A percentile compares a stretch with the other conserved stretches of the same genome.
These are phyloP conservation scores for Polypterus bichir DNA, from an alignment of 2,113 vertebrate genomes.

Conservation along the genomic window DNA sequence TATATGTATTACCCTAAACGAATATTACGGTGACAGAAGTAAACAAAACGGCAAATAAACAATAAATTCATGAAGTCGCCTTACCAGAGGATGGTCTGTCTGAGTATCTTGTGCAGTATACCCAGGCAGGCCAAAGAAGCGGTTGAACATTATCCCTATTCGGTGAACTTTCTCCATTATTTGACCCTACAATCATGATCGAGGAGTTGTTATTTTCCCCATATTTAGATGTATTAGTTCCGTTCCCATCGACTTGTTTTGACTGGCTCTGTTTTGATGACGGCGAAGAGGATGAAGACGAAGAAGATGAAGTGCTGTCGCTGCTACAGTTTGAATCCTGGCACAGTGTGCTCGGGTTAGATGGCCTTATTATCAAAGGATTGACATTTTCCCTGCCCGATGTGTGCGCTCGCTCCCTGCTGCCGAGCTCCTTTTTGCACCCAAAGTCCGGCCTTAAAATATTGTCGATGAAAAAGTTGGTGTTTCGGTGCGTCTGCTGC, in stretches of 20 bases:
- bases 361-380: constrained; percentile 55
- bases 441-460: constrained; percentile 90
- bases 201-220: constrained; percentile 66
- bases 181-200: constrained; percentile 63
- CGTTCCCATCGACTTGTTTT: constrained; percentile 51
- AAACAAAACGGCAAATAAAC: background rate
- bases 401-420: constrained; percentile 55
- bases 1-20: too few relatives aligned
- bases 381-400: constrained; percentile 70
- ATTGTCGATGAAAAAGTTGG: constrained; percentile 94
- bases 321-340: constrained; percentile 69
- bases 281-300: constrained; percentile 40
- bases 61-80: constrained; percentile 41
- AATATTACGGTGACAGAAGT: too few relatives aligned
- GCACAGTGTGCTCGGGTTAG: constrained; percentile 55
- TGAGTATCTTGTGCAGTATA: constrained; percentile 93
- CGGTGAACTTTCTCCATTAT: constrained; percentile 52
- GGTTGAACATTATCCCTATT: constrained; percentile 65
- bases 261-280: constrained; percentile 40
- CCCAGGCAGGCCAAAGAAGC: constrained; percentile 90
- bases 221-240: constrained; percentile 52
- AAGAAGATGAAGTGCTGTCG: constrained; percentile 65
- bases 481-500: constrained; percentile 71
- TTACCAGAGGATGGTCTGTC: constrained; percentile 97
- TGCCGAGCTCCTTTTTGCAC: constrained; percentile 67